Percentiles rank a stretch among this genome's conserved stretches.
phyloP scores from a whole-genome alignment of 1,140 invertebrate genomes.

The Gryon sp. region DNA sequence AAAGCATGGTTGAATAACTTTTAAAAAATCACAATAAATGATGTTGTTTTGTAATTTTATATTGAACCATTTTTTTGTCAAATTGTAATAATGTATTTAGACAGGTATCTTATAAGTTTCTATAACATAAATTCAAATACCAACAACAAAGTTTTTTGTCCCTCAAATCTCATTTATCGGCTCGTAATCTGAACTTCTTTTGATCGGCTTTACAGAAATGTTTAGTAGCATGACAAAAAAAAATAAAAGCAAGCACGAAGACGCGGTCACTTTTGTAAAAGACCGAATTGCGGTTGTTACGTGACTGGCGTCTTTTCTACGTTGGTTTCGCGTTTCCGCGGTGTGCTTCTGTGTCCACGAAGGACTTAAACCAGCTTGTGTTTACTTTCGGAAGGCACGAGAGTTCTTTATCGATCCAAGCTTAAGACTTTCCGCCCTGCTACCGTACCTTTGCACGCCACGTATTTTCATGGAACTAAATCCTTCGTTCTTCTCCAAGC shows the following conservation, averaged over 20 bases:
- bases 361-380: conserved; percentile 44
- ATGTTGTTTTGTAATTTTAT: too few species aligned
- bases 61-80: too few species aligned
- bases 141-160: too few species aligned
- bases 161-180: conserved; percentile 1
- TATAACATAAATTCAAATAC: too few species aligned
- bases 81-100: too few species aligned
- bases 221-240: conserved; percentile 38
- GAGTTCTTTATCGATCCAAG: conserved; percentile 55
- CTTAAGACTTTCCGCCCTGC: conserved; percentile 46
- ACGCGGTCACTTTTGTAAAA: conserved; percentile 37
- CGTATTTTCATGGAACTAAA: conserved; percentile 1
- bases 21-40: too few species aligned
- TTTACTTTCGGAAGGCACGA: conserved; percentile 59
- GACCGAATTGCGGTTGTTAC: conserved; percentile 50
- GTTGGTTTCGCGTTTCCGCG: conserved; percentile 43
- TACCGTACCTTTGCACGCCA: conserved; percentile 27
- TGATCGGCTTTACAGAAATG: conserved; percentile 44
- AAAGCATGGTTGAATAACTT: too few species aligned
- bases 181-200: conserved; percentile 21
- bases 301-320: conserved; percentile 52
- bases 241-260: conserved; percentile 21
- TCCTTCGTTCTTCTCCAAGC: not conserved
- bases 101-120: too few species aligned
- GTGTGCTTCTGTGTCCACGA: conserved; percentile 40